Percentiles rank a stretch among this genome's conserved stretches.
Evolutionary conservation across 2,888 invertebrate genomes (phyloP).

Genomic region (Tetramorium bicarinatum): DNA sequence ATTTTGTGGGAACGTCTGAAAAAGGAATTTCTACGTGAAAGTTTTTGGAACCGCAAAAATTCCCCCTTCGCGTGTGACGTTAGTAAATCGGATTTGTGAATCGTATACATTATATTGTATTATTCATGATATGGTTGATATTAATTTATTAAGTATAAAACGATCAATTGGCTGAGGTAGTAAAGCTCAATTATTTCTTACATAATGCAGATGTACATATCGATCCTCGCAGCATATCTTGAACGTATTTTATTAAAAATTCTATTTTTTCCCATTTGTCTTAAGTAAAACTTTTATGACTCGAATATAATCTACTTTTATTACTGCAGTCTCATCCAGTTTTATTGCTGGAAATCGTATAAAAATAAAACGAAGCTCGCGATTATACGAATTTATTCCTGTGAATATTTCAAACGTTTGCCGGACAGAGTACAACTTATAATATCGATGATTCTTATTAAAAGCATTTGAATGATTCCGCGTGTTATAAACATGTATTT

Average conservation of each 20-base stretch:
- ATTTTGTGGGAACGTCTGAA: constrained; percentile 45
- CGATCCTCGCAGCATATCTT: neutral
- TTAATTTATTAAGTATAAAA: neutral
- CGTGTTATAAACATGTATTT: constrained; percentile 19
- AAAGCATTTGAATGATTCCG: constrained; percentile 4
- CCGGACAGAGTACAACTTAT: neutral
- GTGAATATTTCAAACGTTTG: neutral
- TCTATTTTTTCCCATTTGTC: constrained; percentile 20
- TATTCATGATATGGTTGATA: neutral
- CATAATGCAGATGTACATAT: neutral
- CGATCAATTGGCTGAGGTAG: neutral
- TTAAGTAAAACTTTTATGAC: constrained; percentile 46
- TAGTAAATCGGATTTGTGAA: neutral
- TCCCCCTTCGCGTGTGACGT: neutral
- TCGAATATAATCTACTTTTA: constrained; percentile 39
- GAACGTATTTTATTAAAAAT: constrained; percentile 21
- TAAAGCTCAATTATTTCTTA: neutral
- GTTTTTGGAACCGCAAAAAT: constrained; percentile 31
- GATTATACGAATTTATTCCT: constrained; percentile 21
- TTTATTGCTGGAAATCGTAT: neutral
- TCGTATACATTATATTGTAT: neutral
- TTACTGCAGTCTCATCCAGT: neutral
- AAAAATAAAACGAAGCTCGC: constrained; percentile 8
- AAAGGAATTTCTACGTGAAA: constrained; percentile 31
- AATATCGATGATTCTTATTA: constrained; percentile 14